Evolutionary conservation across 2,113 vertebrate genomes (phyloP).

Genomic region (Nycticryphes semicollaris): DNA sequence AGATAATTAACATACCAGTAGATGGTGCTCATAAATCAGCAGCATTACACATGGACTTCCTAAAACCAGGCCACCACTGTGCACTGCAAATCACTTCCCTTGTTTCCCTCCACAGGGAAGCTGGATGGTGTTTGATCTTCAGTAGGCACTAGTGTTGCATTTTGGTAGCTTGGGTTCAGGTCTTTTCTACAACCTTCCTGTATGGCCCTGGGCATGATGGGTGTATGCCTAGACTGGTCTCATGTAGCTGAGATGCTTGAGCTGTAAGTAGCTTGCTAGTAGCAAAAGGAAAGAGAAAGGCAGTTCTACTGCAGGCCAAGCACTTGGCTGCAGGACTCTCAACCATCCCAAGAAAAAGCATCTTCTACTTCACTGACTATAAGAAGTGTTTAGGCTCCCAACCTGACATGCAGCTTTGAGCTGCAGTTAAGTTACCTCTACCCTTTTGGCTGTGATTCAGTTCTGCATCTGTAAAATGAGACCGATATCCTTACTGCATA

Average conservation of each 20-base stretch:
- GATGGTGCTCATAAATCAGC: not conserved
- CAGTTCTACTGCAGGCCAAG: not conserved
- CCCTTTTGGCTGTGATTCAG: not conserved
- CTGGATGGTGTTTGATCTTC: not conserved
- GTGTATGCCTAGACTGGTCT: not conserved
- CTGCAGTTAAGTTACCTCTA: not conserved
- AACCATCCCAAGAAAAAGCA: not conserved
- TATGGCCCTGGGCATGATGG: not conserved
- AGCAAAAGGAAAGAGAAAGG: not conserved
- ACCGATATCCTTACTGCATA: not conserved
- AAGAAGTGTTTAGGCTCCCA: not conserved
- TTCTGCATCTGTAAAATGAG: not conserved
- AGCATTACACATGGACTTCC: not conserved
- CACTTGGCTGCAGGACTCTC: not conserved
- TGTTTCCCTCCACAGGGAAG: not conserved
- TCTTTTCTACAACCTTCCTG: not conserved
- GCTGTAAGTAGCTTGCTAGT: too few relatives aligned
- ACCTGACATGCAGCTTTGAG: not conserved
- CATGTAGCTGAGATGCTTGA: not conserved
- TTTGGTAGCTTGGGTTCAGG: not conserved
- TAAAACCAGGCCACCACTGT: not conserved
- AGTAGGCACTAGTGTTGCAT: not conserved
- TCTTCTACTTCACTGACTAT: accelerated
- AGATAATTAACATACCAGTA: not conserved
- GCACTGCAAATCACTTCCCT: not conserved